Conservation (phyloP, 2,113 vertebrate genomes). For the Antechinus flavipes region DNA sequence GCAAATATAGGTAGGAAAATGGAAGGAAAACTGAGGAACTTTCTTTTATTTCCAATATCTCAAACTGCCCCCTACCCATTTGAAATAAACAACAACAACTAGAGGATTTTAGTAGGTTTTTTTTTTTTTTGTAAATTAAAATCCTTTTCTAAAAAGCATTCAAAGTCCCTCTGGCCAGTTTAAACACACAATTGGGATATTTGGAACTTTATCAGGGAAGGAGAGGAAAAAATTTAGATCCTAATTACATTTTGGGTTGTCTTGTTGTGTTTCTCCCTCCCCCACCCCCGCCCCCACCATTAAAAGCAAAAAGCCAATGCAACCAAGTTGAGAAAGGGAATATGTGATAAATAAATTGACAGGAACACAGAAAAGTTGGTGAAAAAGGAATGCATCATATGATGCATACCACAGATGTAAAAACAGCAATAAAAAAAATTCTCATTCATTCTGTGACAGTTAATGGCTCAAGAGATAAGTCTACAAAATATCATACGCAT, state of each 20-base stretch:
- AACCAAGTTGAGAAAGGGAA: conserved; percentile 19
- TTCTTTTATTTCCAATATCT: not conserved
- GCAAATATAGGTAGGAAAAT: not conserved
- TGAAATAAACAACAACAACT: conserved; percentile 22
- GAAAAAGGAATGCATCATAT: conserved; percentile 53
- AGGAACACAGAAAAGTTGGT: conserved; percentile 50
- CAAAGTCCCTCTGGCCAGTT: conserved; percentile 63
- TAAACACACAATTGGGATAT: conserved; percentile 72
- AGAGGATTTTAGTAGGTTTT: not conserved
- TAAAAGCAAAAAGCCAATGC: conserved; percentile 70
- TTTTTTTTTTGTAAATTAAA: conserved; percentile 29
- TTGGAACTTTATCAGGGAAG: conserved; percentile 33
- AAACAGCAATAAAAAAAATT: conserved; percentile 62
- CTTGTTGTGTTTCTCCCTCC: conserved; percentile 58
- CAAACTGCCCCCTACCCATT: not conserved
- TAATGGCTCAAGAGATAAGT: conserved; percentile 54
- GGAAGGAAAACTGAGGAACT: not conserved
- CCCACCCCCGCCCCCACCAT: not conserved
- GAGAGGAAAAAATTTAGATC: conserved; percentile 64
- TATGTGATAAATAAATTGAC: conserved; percentile 49
- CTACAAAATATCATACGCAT: conserved; percentile 38
- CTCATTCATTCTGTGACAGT: conserved; percentile 43
- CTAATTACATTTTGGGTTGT: conserved; percentile 55
- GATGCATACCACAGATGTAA: conserved; percentile 55
- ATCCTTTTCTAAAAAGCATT: conserved; percentile 45